Percentiles rank a stretch among this genome's conserved stretches.
phyloP scores from a whole-genome alignment of 2,113 vertebrate genomes.

The Sander lucioperca region DNA sequence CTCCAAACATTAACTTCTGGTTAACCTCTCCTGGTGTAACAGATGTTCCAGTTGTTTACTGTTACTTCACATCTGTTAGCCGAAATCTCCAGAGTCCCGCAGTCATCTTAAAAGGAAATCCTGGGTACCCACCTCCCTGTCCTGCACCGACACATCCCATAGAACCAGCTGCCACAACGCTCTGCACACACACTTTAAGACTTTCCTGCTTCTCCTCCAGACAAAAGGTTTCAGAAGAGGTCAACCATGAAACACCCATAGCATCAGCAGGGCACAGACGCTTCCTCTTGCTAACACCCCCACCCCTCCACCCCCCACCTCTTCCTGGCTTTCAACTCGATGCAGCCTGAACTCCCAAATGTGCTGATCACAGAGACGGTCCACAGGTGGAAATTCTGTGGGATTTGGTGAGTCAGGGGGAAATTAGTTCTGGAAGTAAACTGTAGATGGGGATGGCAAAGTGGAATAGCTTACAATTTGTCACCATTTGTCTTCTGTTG shows the following conservation, averaged over 20 bases:
- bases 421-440: background rate
- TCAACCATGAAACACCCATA: slow-evolving; percentile 53
- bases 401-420: slow-evolving; percentile 32
- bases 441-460: background rate
- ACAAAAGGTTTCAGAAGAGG: slow-evolving; percentile 50
- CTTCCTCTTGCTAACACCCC: slow-evolving; percentile 28
- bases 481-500: slow-evolving; percentile 6
- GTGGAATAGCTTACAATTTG: background rate
- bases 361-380: slow-evolving; percentile 19
- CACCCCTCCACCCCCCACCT: background rate
- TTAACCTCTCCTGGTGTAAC: slow-evolving; percentile 6
- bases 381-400: slow-evolving; percentile 22
- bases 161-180: slow-evolving; percentile 27
- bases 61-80: slow-evolving; percentile 34
- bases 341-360: slow-evolving; percentile 19
- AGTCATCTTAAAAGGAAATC: slow-evolving; percentile 53
- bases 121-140: slow-evolving; percentile 27
- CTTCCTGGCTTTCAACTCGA: slow-evolving; percentile 55
- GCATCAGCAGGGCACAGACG: slow-evolving; percentile 40
- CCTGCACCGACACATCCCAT: slow-evolving; percentile 1
- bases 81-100: slow-evolving; percentile 7
- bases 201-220: slow-evolving; percentile 51
- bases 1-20: background rate
- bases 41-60: slow-evolving; percentile 34
- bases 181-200: slow-evolving; percentile 8